phyloP scores from a whole-genome alignment of 2,797 vertebrate genomes.

The Columba guinea region DNA sequence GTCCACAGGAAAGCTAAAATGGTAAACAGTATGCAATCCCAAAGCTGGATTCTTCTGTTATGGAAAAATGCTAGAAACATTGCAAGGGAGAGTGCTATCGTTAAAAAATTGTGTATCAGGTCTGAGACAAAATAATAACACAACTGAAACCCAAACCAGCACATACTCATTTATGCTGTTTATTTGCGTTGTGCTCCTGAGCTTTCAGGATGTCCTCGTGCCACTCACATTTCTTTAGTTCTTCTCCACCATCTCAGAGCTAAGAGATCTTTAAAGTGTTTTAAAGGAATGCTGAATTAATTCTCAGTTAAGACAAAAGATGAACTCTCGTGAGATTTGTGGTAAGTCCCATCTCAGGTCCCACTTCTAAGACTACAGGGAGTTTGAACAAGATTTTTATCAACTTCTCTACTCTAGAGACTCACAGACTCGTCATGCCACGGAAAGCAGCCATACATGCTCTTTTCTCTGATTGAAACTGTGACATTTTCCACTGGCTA shows the following conservation, averaged over 20 bases:
- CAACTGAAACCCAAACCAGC: not conserved
- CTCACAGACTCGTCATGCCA: not conserved
- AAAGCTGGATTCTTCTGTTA: not conserved
- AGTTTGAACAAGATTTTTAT: not conserved
- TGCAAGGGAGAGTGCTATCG: not conserved
- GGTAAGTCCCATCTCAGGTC: not conserved
- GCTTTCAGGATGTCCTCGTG: not conserved
- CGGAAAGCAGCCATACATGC: not conserved
- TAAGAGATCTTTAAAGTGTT: not conserved
- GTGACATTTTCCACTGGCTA: not conserved
- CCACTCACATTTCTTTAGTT: not conserved
- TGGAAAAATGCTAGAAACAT: not conserved
- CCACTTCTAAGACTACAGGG: not conserved
- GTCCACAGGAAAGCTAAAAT: not conserved
- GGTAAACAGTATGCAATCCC: accelerated
- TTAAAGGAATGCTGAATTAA: not conserved
- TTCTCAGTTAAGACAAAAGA: not conserved
- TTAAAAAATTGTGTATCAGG: not conserved
- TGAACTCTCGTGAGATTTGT: not conserved
- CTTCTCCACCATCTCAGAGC: not conserved
- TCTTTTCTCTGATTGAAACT: not conserved
- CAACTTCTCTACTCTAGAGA: not conserved
- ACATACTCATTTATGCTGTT: not conserved
- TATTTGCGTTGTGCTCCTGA: not conserved
- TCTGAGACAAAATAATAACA: not conserved